Percentiles rank a stretch among this genome's conserved stretches.
phyloP scores from a whole-genome alignment of 2,888 invertebrate genomes.

The Chromoteleia sp. region DNA sequence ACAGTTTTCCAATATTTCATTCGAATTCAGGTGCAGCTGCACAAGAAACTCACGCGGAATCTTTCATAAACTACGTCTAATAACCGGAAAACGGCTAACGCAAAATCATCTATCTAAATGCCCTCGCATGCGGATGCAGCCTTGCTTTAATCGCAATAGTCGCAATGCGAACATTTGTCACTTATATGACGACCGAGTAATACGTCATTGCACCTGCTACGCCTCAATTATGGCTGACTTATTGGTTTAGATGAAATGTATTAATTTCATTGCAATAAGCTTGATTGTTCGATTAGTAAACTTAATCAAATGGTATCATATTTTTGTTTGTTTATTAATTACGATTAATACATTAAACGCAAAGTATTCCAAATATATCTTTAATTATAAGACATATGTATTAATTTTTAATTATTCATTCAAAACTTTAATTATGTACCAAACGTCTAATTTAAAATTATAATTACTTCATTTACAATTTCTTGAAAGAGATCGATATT shows the following conservation, averaged over 20 bases:
- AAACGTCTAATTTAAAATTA: too few species aligned
- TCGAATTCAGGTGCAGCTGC: constrained; percentile 65
- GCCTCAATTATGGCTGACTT: constrained; percentile 25
- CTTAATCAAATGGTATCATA: neutral
- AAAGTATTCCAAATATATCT: too few species aligned
- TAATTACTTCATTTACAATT: too few species aligned
- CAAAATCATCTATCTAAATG: constrained; percentile 35
- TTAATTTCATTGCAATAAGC: neutral
- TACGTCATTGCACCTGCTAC: constrained; percentile 30
- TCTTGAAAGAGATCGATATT: too few species aligned
- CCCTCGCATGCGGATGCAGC: constrained; percentile 3
- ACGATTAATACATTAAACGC: too few species aligned
- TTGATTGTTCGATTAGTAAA: neutral
- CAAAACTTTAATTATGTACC: too few species aligned
- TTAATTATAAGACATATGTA: too few species aligned
- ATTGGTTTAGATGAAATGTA: constrained; percentile 23
- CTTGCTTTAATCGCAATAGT: constrained; percentile 29
- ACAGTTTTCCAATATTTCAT: constrained; percentile 71
- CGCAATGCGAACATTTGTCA: constrained; percentile 37
- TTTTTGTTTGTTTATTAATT: neutral
- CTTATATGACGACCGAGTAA: constrained; percentile 8
- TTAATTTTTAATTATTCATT: too few species aligned
- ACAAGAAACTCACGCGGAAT: constrained; percentile 56
- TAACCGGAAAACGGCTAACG: constrained; percentile 51
- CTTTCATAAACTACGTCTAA: constrained; percentile 64